Base-by-base conservation (phyloP, 2,888 invertebrate genomes). In the Agriotes lineatus region DNA sequence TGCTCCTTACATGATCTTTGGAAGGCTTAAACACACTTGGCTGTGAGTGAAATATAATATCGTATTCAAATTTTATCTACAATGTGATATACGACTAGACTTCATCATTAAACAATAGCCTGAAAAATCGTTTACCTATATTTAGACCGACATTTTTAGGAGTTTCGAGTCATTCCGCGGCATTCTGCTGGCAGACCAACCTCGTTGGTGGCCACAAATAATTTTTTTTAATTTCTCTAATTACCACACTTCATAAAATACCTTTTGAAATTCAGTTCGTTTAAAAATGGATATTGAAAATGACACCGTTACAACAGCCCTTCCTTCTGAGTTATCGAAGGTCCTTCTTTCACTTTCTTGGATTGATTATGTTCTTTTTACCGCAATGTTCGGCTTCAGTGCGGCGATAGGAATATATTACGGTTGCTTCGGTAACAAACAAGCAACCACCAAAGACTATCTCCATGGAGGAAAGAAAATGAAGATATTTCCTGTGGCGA, bases 401-500 rank as follows among this genome's bases (percentile, higher is more conserved):
- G 75, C 70, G 0, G 10, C 71, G 6, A 78, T 79, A 20, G 80
- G 80, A 12, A 69, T 79, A 19, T 80, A 77, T 78, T 88, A 86
- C 76, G 88, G 88, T 18, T 86, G 82, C 72, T 87, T 85, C 72
- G 84, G 86, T 10, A 86, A 85, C 62, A 88, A 88, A 70, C 88
- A 89, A 77, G 87, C 88, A 69, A 89, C 88, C 0, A 89, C 90
- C 1, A 83, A 86, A 9, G 91, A 91, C 57, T 91, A 92, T 79
- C 81, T 92, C 45, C 87, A 91, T 80, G 92, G 91, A 16, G 90
- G 90, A n/a, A 89, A 90, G 80, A 87, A 88, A 75, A 91, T 93
- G 90, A 87, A 88, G 0, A 86, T 89, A 16, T 86, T 93, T 75
- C 91, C 93, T 0, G 88, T 93, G 63, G 88, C 91, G 0, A 85